Conservation (phyloP, 2,113 vertebrate species). For the Spermophilus dauricus region DNA sequence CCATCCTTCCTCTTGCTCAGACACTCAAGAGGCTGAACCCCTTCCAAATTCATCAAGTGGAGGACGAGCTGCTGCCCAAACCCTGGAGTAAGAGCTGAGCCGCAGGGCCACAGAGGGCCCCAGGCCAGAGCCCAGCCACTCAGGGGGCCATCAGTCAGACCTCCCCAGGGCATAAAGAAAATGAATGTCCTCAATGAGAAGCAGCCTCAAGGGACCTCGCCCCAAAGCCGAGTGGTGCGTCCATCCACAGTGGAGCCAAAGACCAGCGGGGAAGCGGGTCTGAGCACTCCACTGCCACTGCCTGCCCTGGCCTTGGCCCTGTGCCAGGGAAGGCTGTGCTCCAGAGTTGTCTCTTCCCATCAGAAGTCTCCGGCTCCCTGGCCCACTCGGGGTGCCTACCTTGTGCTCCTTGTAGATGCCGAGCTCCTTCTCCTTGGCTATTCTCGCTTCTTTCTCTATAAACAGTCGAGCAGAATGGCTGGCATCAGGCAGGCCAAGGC, state of each 20-base stretch:
- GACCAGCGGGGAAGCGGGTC: rapidly evolving
- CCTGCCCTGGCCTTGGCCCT: neutral
- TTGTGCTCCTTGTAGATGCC: conserved; percentile 98
- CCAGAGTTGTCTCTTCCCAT: neutral
- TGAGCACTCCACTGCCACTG: too few relatives aligned
- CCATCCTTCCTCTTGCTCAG: neutral
- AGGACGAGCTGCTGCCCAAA: neutral
- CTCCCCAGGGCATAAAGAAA: neutral
- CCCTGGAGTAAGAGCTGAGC: neutral
- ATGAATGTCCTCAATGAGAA: neutral
- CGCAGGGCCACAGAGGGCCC: rapidly evolving
- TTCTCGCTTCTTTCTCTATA: conserved; percentile 96
- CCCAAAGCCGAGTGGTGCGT: neutral
- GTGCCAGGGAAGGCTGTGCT: too few relatives aligned
- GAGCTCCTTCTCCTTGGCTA: conserved; percentile 97
- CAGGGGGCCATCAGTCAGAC: too few relatives aligned
- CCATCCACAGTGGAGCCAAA: neutral
- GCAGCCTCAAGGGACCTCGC: too few relatives aligned
- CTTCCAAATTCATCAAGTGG: neutral
- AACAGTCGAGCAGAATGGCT: conserved; percentile 71
- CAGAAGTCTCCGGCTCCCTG: rapidly evolving
- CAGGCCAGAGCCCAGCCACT: too few relatives aligned
- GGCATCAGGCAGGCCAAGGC: neutral
- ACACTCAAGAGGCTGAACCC: neutral
- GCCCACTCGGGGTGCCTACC: conserved; percentile 83